Evolutionary conservation across 2,888 invertebrate genomes (phyloP), one percentile per base, ranked within the genome.

Genomic region (Heliconius ethilla): DNA sequence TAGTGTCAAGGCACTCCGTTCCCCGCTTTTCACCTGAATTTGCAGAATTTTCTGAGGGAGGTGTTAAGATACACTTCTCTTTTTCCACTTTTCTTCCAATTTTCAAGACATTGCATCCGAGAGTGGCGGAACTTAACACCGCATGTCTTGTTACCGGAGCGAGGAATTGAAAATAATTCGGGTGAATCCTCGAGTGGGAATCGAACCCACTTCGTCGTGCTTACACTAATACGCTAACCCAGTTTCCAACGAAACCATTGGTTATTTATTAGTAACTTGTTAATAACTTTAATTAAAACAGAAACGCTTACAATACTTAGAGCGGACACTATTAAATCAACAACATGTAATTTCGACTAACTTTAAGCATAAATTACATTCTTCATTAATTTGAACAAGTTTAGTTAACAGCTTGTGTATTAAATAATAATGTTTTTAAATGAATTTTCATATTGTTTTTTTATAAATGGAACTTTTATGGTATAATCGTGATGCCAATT

Each of bases 331-430:
- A 18, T 65, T 65, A 65, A 65, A 65, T 65, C 29, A 29, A 65
- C 65, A 65, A 18, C 18, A 27, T 29, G 65, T 65, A 29, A 65
- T 29, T 65, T 65, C 15, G 65, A 65, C 65, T 65, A 65, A 65
- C 27, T 65, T 65, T 65, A 15, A 65, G 65, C 65, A 65, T 65
- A 65, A 65, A 29, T 65, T 65, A 65, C 65, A 65, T 65, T 27
- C 29, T 29, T 29, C 15, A 29, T 65, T 22, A 29, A 13, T 27
- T 29, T 65, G 13, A 65, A 59, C 22, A 22, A 65, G 29, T 63
- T 63, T 18, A 27, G 27, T 65, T 65, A 29, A 18, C 9, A 65
- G 59, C n/a, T 59, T n/a, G 59, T 59, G 59, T 59, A n/a, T 59
- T 59, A 59, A 59, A 59, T 59, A 59, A 59, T 59, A 11, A n/a